Base-by-base conservation (phyloP, 2,888 invertebrate species). In the Sarcophaga caerulescens region DNA sequence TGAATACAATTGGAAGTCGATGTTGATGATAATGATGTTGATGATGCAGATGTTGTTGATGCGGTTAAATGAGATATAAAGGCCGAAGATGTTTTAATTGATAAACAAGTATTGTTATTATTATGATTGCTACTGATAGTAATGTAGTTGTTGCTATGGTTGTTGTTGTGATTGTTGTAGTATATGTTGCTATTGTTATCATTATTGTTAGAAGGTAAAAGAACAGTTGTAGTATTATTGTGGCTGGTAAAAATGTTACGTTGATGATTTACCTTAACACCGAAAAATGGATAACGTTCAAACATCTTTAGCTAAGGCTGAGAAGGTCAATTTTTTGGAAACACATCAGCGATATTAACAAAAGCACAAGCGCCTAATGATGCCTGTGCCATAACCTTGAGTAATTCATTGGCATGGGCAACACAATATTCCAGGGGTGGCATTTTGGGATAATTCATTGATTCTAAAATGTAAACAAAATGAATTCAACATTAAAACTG, bases 361-460 rank as follows among this genome's bases (percentile, higher is more conserved):
- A 99, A 99, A 93, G 98, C 99, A 95, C 98, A 98, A 85, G 98
- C 96, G 91, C 98, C 98, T 88, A 99, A 95, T 86, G 97, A 97
- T 88, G 96, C 95, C 92, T 96, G 96, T 88, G 98, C 96, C 98
- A 99, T 98, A 91, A 98, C 95, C 89, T 96, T 96, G 91, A 98
- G 95, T 91, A 99, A 95, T 93, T 97, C 96, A 91, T 96, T 96
- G 88, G 98, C 97, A 94, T 99, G 99, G 89, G 97, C 96, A 93
- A 97, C 96, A 91, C 98, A 97, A 91, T 98, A 96, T 94, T 99
- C 99, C 91, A 99, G 95, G 45, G 99, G 98, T 70, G 99, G 98
- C 91, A 97, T 96, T 93, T 97, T 96, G 88, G 97, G 96, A 94
- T 97, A 95, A 94, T 97, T 97, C 93, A 96, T 96, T 90, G 97